Evolutionary conservation across 2,888 invertebrate species (phyloP).

Genomic region (Protodeltote pygarga): DNA sequence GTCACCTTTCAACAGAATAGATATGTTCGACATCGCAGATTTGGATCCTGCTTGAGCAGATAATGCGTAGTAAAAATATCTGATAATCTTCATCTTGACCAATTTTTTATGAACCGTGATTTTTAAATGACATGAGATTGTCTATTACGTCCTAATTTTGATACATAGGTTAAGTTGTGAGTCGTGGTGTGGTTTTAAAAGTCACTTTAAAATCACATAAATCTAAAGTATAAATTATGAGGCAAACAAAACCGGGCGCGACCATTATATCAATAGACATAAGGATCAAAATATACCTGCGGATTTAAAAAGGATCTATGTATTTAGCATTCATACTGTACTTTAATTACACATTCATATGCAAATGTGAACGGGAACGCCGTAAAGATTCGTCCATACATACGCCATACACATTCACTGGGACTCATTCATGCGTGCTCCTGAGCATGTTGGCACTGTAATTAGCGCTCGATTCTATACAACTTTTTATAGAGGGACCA

Average conservation of each 20-base stretch:
- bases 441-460: conserved; percentile 76
- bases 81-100: too few species aligned
- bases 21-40: too few species aligned
- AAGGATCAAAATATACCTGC: conserved; percentile 56
- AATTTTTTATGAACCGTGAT: too few species aligned
- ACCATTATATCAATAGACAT: conserved; percentile 30
- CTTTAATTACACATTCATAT: conserved; percentile 86
- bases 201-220: too few species aligned
- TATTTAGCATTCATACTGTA: conserved; percentile 77
- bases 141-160: too few species aligned
- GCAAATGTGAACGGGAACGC: conserved; percentile 80
- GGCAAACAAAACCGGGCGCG: conserved; percentile 5
- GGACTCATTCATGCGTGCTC: conserved; percentile 80
- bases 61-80: too few species aligned
- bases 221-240: conserved; percentile 12
- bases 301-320: conserved; percentile 59
- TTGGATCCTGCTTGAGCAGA: too few species aligned
- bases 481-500: conserved; percentile 62
- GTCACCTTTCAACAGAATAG: too few species aligned
- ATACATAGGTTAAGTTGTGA: too few species aligned
- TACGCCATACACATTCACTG: conserved; percentile 62
- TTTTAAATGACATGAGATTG: too few species aligned
- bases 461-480: conserved; percentile 79
- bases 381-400: conserved; percentile 78
- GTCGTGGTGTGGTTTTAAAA: too few species aligned